Conservation (phyloP, 2,888 invertebrate species). For the Listrodromus nycthemerus region DNA sequence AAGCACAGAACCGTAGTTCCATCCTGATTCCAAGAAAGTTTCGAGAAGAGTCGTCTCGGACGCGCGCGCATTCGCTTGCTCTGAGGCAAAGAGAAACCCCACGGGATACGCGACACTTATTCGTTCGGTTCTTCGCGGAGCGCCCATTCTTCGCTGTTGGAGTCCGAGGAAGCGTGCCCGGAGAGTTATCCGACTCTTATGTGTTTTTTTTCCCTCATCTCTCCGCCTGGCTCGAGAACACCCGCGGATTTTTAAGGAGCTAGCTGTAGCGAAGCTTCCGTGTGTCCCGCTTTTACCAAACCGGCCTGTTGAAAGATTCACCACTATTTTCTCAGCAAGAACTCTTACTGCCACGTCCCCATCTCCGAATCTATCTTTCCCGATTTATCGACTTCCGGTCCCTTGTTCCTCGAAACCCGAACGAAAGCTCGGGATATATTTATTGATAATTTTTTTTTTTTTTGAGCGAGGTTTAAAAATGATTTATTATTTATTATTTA, state of each 20-base stretch:
- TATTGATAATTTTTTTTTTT: too few relatives aligned
- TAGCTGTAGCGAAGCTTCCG: slow-evolving; percentile 45
- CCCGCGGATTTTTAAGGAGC: slow-evolving; percentile 62
- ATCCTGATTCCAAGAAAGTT: slow-evolving; percentile 51
- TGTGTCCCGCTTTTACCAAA: slow-evolving; percentile 12
- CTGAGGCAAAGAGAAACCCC: slow-evolving; percentile 24
- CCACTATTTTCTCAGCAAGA: slow-evolving; percentile 71
- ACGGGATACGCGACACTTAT: slow-evolving; percentile 56
- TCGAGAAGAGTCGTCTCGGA: slow-evolving; percentile 31
- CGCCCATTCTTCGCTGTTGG: slow-evolving; percentile 35
- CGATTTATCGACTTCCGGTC: slow-evolving; percentile 42
- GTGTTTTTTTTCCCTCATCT: slow-evolving; percentile 23
- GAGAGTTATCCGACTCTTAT: slow-evolving; percentile 31
- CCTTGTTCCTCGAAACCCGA: slow-evolving; percentile 5
- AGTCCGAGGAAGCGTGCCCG: slow-evolving; percentile 52
- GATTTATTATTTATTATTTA: too few relatives aligned
- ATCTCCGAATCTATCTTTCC: slow-evolving; percentile 16
- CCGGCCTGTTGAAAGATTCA: slow-evolving; percentile 74
- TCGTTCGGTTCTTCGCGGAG: slow-evolving; percentile 28
- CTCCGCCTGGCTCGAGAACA: slow-evolving; percentile 39
- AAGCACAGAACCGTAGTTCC: slow-evolving; percentile 23
- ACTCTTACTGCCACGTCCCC: slow-evolving; percentile 19
- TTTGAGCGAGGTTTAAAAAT: neutral
- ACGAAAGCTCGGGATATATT: neutral
- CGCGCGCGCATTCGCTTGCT: slow-evolving; percentile 4